Conservation (phyloP, 2,888 invertebrate genomes). For the Blera fallax region DNA sequence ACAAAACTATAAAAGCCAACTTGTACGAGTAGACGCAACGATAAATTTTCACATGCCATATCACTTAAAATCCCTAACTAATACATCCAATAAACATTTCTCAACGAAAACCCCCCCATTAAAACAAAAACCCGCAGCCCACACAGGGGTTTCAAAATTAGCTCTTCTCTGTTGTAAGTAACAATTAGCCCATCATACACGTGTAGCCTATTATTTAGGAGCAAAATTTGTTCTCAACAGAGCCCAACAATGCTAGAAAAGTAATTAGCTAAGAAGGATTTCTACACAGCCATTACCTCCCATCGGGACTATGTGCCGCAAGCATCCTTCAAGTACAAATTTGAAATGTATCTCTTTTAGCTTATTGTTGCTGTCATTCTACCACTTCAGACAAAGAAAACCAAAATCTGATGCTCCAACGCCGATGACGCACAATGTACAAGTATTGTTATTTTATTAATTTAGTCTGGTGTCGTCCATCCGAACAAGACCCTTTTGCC, state of each 20-base stretch:
- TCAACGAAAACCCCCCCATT: too few species aligned
- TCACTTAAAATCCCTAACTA: too few species aligned
- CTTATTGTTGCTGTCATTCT: background rate
- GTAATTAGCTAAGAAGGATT: constrained; percentile 17
- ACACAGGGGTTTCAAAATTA: too few species aligned
- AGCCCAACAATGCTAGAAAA: background rate
- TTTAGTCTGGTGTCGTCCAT: constrained; percentile 28
- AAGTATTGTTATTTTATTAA: too few species aligned
- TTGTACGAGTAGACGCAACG: too few species aligned
- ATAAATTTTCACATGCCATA: too few species aligned
- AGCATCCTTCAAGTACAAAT: background rate
- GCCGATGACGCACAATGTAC: constrained; percentile 39
- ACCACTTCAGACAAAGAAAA: constrained; percentile 16
- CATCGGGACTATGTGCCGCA: background rate
- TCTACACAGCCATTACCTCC: background rate
- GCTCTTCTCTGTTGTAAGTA: background rate
- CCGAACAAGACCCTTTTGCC: background rate
- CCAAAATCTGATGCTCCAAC: constrained; percentile 6
- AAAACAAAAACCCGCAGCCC: too few species aligned
- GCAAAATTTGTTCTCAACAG: background rate
- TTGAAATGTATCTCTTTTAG: constrained; percentile 11
- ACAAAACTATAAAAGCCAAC: too few species aligned
- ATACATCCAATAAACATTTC: too few species aligned
- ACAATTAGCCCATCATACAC: background rate
- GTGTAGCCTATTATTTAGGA: constrained; percentile 5